A percentile compares a stretch with the other conserved stretches of the same genome.
phyloP scores from a whole-genome alignment of 1,140 invertebrate genomes.

The Chlorops oryzae region DNA sequence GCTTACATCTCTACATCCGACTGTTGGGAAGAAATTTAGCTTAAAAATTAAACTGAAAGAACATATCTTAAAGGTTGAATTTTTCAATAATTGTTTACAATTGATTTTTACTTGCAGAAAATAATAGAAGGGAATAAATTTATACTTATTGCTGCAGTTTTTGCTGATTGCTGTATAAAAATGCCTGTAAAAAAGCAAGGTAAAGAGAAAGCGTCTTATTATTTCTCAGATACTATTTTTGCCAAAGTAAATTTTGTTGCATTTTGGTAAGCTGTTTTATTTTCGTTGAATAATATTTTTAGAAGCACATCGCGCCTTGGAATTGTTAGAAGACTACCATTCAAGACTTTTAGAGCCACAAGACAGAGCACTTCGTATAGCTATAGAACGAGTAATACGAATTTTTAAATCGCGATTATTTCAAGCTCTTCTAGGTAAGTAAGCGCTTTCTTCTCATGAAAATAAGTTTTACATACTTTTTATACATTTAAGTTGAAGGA shows the following conservation, averaged over 20 bases:
- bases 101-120: too few relatives aligned
- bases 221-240: neutral
- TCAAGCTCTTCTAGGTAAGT: constrained; percentile 92
- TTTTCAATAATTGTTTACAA: too few relatives aligned
- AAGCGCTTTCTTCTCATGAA: too few relatives aligned
- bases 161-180: too few relatives aligned
- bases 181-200: constrained; percentile 13
- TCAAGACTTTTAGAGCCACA: constrained; percentile 83
- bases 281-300: constrained; percentile 43
- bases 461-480: too few relatives aligned
- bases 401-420: constrained; percentile 97
- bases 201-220: neutral
- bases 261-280: neutral
- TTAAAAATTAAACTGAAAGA: too few relatives aligned
- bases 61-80: too few relatives aligned
- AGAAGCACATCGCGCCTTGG: constrained; percentile 96
- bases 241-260: neutral
- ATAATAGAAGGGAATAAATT: too few relatives aligned
- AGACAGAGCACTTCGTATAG: constrained; percentile 87
- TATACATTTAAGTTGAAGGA: too few relatives aligned
- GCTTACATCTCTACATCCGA: too few relatives aligned
- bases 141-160: too few relatives aligned
- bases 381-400: constrained; percentile 93
- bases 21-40: too few relatives aligned
- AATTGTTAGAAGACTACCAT: constrained; percentile 96